A percentile compares a stretch with the other conserved stretches of the same genome.
Conservation (phyloP, 64 coral and sea anemone species). For the Pocillopora damicornis region DNA sequence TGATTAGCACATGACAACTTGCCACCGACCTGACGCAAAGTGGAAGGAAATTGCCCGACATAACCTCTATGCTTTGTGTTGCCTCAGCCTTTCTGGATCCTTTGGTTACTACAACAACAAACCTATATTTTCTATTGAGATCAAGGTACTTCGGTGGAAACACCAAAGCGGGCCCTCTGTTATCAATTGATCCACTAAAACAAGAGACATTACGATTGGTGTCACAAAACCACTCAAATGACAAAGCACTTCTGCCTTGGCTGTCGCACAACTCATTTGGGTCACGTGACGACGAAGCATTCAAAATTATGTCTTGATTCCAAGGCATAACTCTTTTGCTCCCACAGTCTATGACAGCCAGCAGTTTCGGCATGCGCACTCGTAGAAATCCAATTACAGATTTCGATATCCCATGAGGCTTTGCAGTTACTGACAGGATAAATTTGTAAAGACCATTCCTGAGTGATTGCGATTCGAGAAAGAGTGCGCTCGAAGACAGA, state of each 20-base stretch:
- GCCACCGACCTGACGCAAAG: conserved; percentile 38
- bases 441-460: conserved; percentile 66
- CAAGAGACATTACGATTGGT: conserved; percentile 25
- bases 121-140: conserved; percentile 31
- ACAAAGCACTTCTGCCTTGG: background rate
- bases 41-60: background rate
- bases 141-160: conserved; percentile 31
- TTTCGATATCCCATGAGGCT: conserved; percentile 44
- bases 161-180: background rate
- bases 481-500: conserved; percentile 24
- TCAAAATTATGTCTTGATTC: conserved; percentile 32
- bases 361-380: conserved; percentile 45
- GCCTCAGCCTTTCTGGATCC: conserved; percentile 23
- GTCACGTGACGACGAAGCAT: conserved; percentile 69
- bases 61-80: conserved; percentile 17
- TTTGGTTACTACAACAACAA: conserved; percentile 43
- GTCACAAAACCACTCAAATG: conserved; percentile 65
- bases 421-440: conserved; percentile 29
- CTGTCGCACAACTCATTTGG: conserved; percentile 6
- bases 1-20: background rate
- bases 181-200: background rate
- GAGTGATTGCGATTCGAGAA: conserved; percentile 36
- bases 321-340: conserved; percentile 58
- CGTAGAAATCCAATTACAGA: conserved; percentile 47
- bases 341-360: conserved; percentile 74